Evolutionary conservation across 2,888 invertebrate species (phyloP), one percentile per base, ranked within the genome.

Genomic region (Catocala sponsa): DNA sequence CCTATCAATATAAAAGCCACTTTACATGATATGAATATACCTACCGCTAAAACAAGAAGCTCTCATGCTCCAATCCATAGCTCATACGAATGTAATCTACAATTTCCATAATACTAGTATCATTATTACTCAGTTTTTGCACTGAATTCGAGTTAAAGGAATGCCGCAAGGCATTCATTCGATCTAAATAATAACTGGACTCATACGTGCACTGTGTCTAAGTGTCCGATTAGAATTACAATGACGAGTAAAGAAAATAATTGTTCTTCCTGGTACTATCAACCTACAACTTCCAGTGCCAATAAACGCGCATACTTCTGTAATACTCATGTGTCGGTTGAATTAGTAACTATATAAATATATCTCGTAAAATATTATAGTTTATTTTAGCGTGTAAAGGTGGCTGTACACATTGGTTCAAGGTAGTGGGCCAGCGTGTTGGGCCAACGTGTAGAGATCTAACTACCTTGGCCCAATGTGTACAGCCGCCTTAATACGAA

Each of bases 181-280:
- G 62, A 66, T 72, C 63, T 72, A 65, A 74, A 75, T 75, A 72
- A 62, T 70, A 68, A 64, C 68, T 75, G 58, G 58, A 65, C 44
- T 41, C 59, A 47, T 54, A 67, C 65, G 74, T 72, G 65, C 44
- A n/a, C 38, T 25, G 65, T 47, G 59, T 61, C 48, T 59, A 50
- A 66, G 55, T 55, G 43, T 48, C 32, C 63, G 59, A 15, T 63
- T 61, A 68, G 65, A 62, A 70, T 70, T 65, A 62, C 60, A 68
- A 72, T 74, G 54, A 57, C 12, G 25, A 57, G 55, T 42, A 57
- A 62, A 75, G 75, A 61, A 75, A 70, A 63, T 75, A 72, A 75
- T 75, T 66, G 68, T 52, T 70, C 59, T 72, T 75, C 68, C 57
- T 55, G 52, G 75, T 72, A 72, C 55, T 48, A 50, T 50, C 35